A percentile compares a stretch with the other conserved stretches of the same genome.
Evolutionary conservation across 2,113 vertebrate species (phyloP).

Genomic region (Actinemys pallida): DNA sequence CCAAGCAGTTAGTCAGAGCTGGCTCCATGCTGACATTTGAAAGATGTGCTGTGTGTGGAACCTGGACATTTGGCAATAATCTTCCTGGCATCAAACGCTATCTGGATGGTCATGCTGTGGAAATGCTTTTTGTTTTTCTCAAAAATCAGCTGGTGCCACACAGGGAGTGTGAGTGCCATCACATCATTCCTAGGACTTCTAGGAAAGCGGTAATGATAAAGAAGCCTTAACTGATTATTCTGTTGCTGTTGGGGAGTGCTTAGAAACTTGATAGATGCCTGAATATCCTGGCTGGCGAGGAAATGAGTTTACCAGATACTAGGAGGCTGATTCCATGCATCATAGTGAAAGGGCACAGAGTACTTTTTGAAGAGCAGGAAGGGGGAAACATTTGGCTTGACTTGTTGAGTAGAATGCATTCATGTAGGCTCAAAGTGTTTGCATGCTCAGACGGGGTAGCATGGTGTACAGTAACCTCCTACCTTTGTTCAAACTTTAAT

Average conservation of each 20-base stretch:
- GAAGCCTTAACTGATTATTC: not conserved
- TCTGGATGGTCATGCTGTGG: not conserved
- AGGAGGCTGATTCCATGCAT: not conserved
- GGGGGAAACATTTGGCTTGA: not conserved
- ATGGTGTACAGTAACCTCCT: not conserved
- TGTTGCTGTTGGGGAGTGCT: not conserved
- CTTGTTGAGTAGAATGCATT: not conserved
- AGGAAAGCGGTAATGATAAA: accelerated
- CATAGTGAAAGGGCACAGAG: not conserved
- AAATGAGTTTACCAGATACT: not conserved
- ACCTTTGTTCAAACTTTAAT: not conserved
- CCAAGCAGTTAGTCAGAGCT: not conserved
- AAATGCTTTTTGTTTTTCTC: not conserved
- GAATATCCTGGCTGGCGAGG: accelerated
- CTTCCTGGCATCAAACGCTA: not conserved
- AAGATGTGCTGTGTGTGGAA: not conserved
- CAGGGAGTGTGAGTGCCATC: accelerated
- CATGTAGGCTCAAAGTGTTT: accelerated
- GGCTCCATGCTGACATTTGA: not conserved
- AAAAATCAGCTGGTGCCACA: not conserved
- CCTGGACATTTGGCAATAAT: accelerated
- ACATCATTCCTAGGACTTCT: not conserved
- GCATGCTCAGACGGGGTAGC: accelerated
- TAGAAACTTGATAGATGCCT: not conserved
- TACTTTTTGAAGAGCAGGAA: not conserved